A percentile compares a stretch with the other conserved stretches of the same genome.
These are phyloP conservation scores for Elysia chlorotica DNA, from an alignment of 1,140 invertebrate species.

Conservation along the genomic window DNA sequence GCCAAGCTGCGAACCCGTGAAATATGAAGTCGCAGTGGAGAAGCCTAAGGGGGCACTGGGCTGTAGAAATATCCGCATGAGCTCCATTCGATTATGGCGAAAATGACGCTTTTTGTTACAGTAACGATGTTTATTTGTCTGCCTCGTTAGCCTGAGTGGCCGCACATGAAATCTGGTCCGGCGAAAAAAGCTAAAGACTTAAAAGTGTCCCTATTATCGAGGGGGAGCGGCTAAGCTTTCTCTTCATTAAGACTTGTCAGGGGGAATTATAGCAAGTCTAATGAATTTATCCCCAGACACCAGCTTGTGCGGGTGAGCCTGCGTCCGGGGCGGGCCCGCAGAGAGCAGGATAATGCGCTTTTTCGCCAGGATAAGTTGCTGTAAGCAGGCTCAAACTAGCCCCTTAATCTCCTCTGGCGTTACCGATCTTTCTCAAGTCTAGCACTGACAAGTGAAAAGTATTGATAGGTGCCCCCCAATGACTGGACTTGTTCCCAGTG, in stretches of 20 bases:
- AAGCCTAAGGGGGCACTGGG: background rate
- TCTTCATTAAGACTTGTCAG: constrained; percentile 23
- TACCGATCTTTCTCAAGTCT: background rate
- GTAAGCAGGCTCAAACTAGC: background rate
- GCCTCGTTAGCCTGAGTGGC: constrained; percentile 7
- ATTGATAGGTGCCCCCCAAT: too few relatives aligned
- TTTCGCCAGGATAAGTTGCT: background rate
- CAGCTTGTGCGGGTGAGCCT: background rate
- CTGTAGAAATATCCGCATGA: background rate
- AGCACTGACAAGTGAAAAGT: background rate
- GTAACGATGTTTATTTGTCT: constrained; percentile 22
- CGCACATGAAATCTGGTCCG: constrained; percentile 6
- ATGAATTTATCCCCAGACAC: constrained; percentile 23
- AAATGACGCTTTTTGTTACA: constrained; percentile 14
- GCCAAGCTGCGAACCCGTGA: constrained; percentile 1
- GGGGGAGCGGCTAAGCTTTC: constrained; percentile 10
- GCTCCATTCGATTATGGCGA: constrained; percentile 14
- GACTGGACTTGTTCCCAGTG: too few relatives aligned
- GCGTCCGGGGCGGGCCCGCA: too few relatives aligned
- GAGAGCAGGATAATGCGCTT: constrained; percentile 1
- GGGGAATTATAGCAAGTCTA: constrained; percentile 22
- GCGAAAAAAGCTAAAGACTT: constrained; percentile 18
- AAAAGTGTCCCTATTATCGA: constrained; percentile 22
- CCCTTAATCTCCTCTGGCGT: background rate
- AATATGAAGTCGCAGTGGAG: constrained; percentile 9